Percentiles rank a stretch among this genome's conserved stretches.
phyloP scores from a whole-genome alignment of 30 jellyfish, hydroid and myxozoan genomes.

The Catostylus mosaicus region DNA sequence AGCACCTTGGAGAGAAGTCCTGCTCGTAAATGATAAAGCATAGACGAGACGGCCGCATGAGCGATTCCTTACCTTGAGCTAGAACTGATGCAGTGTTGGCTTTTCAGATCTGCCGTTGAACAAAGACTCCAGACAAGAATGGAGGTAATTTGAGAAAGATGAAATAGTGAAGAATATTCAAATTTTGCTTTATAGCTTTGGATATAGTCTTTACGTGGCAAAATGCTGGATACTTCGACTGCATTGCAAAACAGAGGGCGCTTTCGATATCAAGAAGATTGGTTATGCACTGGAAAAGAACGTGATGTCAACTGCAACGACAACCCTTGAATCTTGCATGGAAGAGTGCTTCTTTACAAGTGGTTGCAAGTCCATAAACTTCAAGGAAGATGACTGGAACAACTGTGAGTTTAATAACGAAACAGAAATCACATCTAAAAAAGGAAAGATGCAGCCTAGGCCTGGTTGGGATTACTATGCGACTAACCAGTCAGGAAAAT shows the following conservation, averaged over 20 bases:
- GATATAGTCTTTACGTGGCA: neutral
- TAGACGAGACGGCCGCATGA: too few species aligned
- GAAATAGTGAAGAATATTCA: too few species aligned
- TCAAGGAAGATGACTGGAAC: neutral
- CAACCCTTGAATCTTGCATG: neutral
- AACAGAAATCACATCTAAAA: neutral
- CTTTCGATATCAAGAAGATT: neutral
- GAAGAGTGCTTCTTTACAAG: neutral
- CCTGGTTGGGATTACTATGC: constrained; percentile 17
- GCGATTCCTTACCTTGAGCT: too few species aligned
- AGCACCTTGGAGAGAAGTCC: too few species aligned
- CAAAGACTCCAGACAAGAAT: too few species aligned
- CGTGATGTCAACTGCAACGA: neutral
- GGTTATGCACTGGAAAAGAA: neutral
- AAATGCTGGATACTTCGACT: constrained; percentile 12
- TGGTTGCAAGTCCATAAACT: constrained; percentile 20
- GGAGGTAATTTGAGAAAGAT: too few species aligned
- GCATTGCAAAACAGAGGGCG: constrained; percentile 25
- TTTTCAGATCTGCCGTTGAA: too few species aligned
- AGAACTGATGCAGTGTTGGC: too few species aligned
- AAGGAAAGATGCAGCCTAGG: neutral
- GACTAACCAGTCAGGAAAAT: neutral
- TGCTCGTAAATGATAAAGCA: too few species aligned
- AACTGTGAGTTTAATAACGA: constrained; percentile 21
- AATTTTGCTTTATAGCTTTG: neutral